Base-by-base conservation (phyloP, 2,888 invertebrate species). In the Pelosia muscerda region DNA sequence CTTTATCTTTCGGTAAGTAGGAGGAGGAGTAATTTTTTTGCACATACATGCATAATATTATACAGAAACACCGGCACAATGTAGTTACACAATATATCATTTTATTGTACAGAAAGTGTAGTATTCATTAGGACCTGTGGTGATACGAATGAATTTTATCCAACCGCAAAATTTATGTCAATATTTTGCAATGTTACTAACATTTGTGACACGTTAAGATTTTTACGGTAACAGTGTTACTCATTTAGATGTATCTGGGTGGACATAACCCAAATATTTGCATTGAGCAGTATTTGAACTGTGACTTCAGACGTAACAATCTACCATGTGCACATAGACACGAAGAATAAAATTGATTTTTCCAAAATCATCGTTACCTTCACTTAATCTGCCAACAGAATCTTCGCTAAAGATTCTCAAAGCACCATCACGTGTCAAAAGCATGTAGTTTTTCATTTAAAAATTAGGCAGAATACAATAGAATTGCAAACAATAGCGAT, bases 381-480 rank as follows among this genome's bases (percentile, higher is more conserved):
- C 38, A 19, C 19, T 19, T 26, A n/a, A 60, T 61, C 38, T 31
- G 23, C 0, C 13, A 19, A n/a, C 28, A 38, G 42, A 15, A 49
- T 66, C 57, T 38, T 34, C 22, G 6, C 34, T n/a, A 60, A 68
- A 64, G 11, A 1, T 26, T 11, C 61, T 66, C 57, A 64, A 63
- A 68, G 54, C 57, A 19, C 11, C 8, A 54, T 64, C 61, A 56
- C 57, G 57, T 72, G 81, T 63, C 81, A 78, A 62, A 68, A 76
- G 26, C 79, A 81, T 54, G 55, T 23, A 54, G 63, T 65, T 66
- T 72, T 84, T 83, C 79, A 82, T 83, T 81, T 81, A 84, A 84
- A 77, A 84, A 81, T 77, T 80, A 79, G 80, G 73, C 74, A n/a
- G 56, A 70, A 74, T 75, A 87, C 85, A 86, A 86, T 83, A 26